These are phyloP conservation scores for Maniola jurtina DNA, from an alignment of 1,140 invertebrate species.

Conservation along the genomic window DNA sequence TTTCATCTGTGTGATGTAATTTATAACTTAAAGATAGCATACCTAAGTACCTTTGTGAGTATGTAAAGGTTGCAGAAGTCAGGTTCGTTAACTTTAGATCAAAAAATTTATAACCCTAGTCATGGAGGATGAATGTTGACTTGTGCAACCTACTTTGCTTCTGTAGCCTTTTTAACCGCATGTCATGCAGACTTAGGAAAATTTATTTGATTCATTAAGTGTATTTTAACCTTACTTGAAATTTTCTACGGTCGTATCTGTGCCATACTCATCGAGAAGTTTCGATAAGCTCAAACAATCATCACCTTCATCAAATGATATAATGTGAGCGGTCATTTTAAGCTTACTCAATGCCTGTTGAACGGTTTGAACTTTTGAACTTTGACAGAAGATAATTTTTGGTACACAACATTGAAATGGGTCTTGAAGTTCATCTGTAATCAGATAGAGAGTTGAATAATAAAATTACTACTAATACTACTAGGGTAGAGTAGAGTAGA, in stretches of 20 bases:
- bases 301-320: conserved; percentile 36
- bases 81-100: no score
- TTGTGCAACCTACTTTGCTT: no score
- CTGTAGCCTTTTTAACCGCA: no score
- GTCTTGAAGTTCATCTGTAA: conserved; percentile 1
- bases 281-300: conserved; percentile 20
- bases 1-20: no score
- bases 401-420: background rate
- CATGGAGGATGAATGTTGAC: no score
- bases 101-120: no score
- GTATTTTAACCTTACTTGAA: background rate
- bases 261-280: conserved; percentile 30
- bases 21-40: no score
- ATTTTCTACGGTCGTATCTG: conserved; percentile 22
- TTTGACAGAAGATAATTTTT: background rate
- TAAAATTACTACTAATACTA: background rate
- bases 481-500: no score
- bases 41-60: no score
- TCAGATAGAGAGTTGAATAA: background rate
- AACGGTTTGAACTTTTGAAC: conserved; percentile 7
- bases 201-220: no score
- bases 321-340: conserved; percentile 26
- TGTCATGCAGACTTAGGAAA: no score
- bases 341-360: conserved; percentile 21
- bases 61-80: no score